A percentile compares a stretch with the other conserved stretches of the same genome.
Evolutionary conservation across 2,113 vertebrate genomes (phyloP).

Genomic region (Osmerus mordax): DNA sequence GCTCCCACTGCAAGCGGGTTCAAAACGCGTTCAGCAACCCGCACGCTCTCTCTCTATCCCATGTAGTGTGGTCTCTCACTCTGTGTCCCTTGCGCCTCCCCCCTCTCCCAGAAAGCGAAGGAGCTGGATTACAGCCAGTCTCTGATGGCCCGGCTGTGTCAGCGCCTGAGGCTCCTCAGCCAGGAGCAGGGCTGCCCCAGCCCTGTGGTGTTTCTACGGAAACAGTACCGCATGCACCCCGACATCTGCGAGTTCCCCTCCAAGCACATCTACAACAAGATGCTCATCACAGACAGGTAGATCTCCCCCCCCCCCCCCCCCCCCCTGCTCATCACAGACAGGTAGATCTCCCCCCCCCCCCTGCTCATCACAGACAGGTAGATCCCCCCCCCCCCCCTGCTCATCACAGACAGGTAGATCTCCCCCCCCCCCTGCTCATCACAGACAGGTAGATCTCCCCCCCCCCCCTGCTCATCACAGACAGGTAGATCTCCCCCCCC

Average conservation of each 20-base stretch:
- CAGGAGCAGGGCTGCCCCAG: constrained; percentile 32
- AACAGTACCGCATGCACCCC: constrained; percentile 86
- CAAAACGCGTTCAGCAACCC: no score
- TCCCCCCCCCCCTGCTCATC: no score
- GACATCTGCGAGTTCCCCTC: constrained; percentile 86
- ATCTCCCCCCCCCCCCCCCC: background rate
- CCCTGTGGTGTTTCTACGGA: constrained; percentile 69
- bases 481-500: no score
- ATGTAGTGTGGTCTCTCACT: no score
- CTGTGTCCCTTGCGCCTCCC: no score
- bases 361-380: no score
- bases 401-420: no score
- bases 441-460: no score
- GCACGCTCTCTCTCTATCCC: background rate
- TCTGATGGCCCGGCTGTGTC: constrained; percentile 77
- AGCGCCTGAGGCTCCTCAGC: constrained; percentile 59
- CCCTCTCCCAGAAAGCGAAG: constrained; percentile 72
- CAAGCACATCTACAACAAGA: constrained; percentile 73
- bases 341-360: no score
- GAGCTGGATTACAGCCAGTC: constrained; percentile 79
- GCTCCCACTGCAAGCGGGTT: background rate
- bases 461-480: no score
- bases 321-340: background rate
- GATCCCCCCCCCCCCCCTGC: no score
- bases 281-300: constrained; percentile 74